Evolutionary conservation across 2,888 invertebrate genomes (phyloP).

Genomic region (Vesta saturnalis): DNA sequence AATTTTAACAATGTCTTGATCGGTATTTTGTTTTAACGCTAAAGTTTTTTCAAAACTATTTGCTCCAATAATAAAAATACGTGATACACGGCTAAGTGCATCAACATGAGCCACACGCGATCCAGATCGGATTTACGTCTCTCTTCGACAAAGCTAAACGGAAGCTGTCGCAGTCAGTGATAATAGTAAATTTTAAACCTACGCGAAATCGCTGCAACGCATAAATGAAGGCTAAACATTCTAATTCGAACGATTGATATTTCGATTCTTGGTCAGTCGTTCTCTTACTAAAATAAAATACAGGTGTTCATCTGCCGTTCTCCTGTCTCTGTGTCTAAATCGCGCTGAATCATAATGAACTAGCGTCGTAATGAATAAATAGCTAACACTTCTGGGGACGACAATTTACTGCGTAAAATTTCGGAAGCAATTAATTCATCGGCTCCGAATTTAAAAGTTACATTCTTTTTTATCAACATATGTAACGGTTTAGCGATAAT

Average conservation of each 20-base stretch:
- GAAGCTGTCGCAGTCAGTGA: too few species aligned
- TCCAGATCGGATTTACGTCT: too few species aligned
- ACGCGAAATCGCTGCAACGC: neutral
- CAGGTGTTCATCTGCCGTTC: neutral
- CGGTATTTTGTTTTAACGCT: too few species aligned
- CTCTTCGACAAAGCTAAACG: too few species aligned
- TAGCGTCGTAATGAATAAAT: neutral
- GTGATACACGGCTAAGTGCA: too few species aligned
- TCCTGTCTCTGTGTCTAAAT: neutral
- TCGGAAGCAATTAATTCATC: neutral
- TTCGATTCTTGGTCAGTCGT: neutral
- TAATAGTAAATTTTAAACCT: neutral
- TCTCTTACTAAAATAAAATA: neutral
- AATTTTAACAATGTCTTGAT: too few species aligned
- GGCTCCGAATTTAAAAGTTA: neutral
- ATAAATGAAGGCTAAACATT: neutral
- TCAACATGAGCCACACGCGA: too few species aligned
- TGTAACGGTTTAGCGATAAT: conserved; percentile 1
- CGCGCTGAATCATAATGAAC: neutral
- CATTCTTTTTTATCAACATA: neutral
- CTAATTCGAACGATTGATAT: neutral
- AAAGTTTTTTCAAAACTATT: too few species aligned
- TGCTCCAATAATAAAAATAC: too few species aligned
- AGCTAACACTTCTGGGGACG: neutral
- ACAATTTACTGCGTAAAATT: neutral